Percentiles rank a stretch among this genome's conserved stretches.
phyloP scores from a whole-genome alignment of 1,140 invertebrate genomes.

The Brachionus rubens region DNA sequence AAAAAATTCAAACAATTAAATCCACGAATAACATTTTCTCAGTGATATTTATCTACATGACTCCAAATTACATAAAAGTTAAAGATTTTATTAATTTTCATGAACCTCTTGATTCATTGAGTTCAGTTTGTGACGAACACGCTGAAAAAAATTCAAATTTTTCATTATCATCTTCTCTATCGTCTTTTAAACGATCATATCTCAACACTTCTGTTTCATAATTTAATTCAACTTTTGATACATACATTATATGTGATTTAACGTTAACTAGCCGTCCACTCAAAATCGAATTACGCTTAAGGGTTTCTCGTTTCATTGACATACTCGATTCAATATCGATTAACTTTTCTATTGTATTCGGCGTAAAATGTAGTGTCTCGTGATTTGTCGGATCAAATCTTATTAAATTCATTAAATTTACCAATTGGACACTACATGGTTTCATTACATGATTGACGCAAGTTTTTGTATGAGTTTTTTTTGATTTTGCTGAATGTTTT shows the following conservation, averaged over 20 bases:
- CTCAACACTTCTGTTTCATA: neutral
- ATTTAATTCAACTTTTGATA: neutral
- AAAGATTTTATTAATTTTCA: neutral
- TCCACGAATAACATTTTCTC: too few relatives aligned
- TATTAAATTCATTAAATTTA: neutral
- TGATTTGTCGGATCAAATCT: neutral
- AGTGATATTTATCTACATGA: neutral
- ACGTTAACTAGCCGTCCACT: neutral
- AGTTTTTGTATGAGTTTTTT: neutral
- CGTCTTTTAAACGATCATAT: constrained; percentile 10
- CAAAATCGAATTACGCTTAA: too few relatives aligned
- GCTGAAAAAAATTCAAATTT: neutral
- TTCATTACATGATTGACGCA: neutral
- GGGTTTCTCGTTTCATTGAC: neutral
- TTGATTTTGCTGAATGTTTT: neutral
- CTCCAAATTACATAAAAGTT: neutral
- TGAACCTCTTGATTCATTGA: neutral
- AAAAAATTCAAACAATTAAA: too few relatives aligned
- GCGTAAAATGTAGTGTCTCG: neutral
- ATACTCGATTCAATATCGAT: neutral
- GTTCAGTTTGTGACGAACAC: neutral
- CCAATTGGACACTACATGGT: neutral
- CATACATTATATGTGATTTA: constrained; percentile 17
- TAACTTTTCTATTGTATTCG: neutral
- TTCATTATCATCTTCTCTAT: neutral